Evolutionary conservation across 2,888 invertebrate genomes (phyloP).

Genomic region (Andrena minutula): DNA sequence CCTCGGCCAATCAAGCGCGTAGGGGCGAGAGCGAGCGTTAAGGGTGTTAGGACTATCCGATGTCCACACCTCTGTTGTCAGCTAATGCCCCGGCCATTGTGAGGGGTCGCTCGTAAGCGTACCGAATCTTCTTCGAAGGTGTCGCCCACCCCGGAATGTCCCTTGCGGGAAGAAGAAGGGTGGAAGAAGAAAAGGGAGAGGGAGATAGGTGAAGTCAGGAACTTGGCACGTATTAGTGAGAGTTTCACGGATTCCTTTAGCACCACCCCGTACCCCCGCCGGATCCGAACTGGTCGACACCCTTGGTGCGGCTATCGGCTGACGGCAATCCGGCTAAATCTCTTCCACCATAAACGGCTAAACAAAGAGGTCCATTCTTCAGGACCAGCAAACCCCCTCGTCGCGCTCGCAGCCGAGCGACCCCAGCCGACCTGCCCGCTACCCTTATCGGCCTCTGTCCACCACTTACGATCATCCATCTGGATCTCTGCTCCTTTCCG

Average conservation of each 20-base stretch:
- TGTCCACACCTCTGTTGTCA: conserved; percentile 84
- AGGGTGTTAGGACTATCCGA: conserved; percentile 75
- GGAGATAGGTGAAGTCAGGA: conserved; percentile 66
- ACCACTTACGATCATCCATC: conserved; percentile 83
- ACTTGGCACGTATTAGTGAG: conserved; percentile 76
- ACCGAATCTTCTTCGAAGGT: conserved; percentile 71
- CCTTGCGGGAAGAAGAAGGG: conserved; percentile 52
- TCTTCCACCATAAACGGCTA: conserved; percentile 85
- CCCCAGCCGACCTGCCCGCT: conserved; percentile 53
- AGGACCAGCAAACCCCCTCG: conserved; percentile 71
- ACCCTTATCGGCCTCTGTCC: conserved; percentile 83
- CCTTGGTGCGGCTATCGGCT: conserved; percentile 77
- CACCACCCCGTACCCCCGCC: conserved; percentile 45
- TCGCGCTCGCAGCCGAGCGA: conserved; percentile 53
- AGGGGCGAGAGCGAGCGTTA: conserved; percentile 58
- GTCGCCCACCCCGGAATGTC: conserved; percentile 45
- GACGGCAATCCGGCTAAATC: conserved; percentile 84
- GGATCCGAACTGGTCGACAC: conserved; percentile 59
- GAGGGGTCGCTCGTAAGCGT: conserved; percentile 78
- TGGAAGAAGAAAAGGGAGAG: conserved; percentile 26
- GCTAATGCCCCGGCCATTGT: conserved; percentile 81
- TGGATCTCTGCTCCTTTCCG: conserved; percentile 77
- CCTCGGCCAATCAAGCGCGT: conserved; percentile 75
- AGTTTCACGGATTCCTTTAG: conserved; percentile 69
- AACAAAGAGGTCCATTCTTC: conserved; percentile 85